A percentile compares a stretch with the other conserved stretches of the same genome.
Evolutionary conservation across 2,888 invertebrate species (phyloP).

Genomic region (Steromphala cineraria): DNA sequence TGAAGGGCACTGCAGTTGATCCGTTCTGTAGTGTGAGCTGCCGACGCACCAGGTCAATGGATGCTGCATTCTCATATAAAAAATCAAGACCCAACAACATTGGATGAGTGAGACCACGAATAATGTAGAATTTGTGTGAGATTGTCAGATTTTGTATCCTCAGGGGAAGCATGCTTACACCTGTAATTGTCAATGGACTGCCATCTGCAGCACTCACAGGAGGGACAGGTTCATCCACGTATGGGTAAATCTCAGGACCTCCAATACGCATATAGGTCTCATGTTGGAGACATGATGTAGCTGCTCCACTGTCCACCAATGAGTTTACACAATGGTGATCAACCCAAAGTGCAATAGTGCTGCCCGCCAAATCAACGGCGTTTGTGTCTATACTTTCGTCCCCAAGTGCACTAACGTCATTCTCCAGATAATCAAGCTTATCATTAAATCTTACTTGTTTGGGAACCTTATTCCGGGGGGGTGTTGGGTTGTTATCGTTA

Average conservation of each 20-base stretch:
- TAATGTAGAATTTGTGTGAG: conserved; percentile 23
- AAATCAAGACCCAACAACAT: conserved; percentile 38
- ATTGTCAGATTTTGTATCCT: background rate
- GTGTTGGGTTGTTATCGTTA: too few species aligned
- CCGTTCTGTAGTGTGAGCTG: background rate
- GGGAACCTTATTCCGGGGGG: too few species aligned
- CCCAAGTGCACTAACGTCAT: too few species aligned
- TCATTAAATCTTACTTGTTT: too few species aligned
- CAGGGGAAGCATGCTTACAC: background rate
- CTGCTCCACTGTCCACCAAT: too few species aligned
- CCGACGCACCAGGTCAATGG: conserved; percentile 28
- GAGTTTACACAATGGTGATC: too few species aligned
- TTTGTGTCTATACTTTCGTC: too few species aligned
- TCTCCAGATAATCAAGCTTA: too few species aligned
- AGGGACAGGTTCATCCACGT: background rate
- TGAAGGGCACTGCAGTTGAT: background rate
- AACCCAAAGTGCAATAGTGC: too few species aligned
- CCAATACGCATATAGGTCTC: background rate
- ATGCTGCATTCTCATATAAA: conserved; percentile 31
- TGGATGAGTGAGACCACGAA: background rate
- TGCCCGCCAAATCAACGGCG: too few species aligned
- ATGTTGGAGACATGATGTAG: too few species aligned
- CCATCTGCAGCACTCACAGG: conserved; percentile 20
- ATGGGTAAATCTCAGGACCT: background rate
- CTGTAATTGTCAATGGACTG: background rate